Base-by-base conservation (phyloP, 2,888 invertebrate species). In the Aporophyla nigra region DNA sequence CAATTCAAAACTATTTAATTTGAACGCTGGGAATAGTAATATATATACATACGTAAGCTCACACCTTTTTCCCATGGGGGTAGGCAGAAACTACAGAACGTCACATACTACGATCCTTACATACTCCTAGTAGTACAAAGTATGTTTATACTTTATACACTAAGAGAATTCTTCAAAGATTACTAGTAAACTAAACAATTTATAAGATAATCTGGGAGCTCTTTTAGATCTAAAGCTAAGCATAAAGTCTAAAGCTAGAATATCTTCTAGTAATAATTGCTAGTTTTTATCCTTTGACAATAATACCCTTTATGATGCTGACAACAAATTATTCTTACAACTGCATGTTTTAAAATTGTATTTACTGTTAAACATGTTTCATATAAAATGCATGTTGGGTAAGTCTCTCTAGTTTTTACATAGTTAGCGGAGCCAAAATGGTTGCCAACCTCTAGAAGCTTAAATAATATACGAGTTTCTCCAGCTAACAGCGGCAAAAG, bases 401-500 rank as follows among this genome's bases (percentile, higher is more conserved):
- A 74, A 83, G 69, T 79, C 74, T 70, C 66, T 62, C 62, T 46
- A 71, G 62, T 83, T 83, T 83, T 83, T 83, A 82, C 70, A 27
- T 63, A 76, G 83, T 83, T 63, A 75, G 74, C 70, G 67, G 43
- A 16, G 65, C 83, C 83, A 79, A 75, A 83, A 79, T 72, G 74
- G 72, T 67, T 83, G 82, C 83, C 83, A 83, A 83, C 75, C 75
- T 24, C 58, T 67, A 70, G 75, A 65, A 83, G 80, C 75, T 83
- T 83, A 79, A 83, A 83, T 83, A 83, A 79, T 83, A 83, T 67
- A 82, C 67, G 73, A 82, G 62, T 67, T 72, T 75, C 69, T 70
- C 24, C 53, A 79, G 80, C 72, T 73, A 83, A 83, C 83, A 73
- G 59, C 19, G 58, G 72, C 43, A 80, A 78, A 71, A 79, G 83